These are phyloP conservation scores for Keiferia lycopersicella DNA, from an alignment of 2,888 invertebrate genomes.

Conservation along the genomic window DNA sequence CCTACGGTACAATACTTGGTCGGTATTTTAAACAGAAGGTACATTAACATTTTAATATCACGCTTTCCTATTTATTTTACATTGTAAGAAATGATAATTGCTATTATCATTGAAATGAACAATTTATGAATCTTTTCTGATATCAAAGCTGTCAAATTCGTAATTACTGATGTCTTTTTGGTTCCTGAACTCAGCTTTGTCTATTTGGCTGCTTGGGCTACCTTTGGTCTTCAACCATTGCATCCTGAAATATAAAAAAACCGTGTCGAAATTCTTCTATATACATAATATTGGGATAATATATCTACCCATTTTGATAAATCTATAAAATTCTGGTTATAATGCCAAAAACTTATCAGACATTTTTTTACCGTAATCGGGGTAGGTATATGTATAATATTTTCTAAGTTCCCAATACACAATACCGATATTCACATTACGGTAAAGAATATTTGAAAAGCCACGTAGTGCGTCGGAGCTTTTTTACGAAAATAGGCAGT, in stretches of 20 bases:
- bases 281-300: too few species aligned
- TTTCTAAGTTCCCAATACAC: too few species aligned
- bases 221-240: slow-evolving; percentile 83
- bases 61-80: background rate
- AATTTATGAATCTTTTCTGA: slow-evolving; percentile 49
- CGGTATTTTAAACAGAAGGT: background rate
- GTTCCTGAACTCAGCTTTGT: slow-evolving; percentile 86
- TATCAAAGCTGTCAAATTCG: slow-evolving; percentile 74
- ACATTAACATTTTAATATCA: slow-evolving; percentile 5
- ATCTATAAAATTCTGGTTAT: too few species aligned
- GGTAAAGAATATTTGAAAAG: too few species aligned
- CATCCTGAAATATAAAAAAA: slow-evolving; percentile 63
- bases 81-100: background rate
- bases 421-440: too few species aligned
- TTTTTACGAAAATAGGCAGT: too few species aligned
- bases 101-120: slow-evolving; percentile 1
- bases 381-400: too few species aligned
- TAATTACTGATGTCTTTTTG: slow-evolving; percentile 79
- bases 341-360: too few species aligned
- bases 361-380: too few species aligned
- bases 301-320: too few species aligned
- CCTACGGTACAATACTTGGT: background rate
- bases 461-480: too few species aligned
- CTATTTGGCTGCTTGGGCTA: slow-evolving; percentile 88
- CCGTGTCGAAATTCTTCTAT: background rate